Base-by-base conservation (phyloP, 2,797 vertebrate genomes). In the Amblyraja radiata region DNA sequence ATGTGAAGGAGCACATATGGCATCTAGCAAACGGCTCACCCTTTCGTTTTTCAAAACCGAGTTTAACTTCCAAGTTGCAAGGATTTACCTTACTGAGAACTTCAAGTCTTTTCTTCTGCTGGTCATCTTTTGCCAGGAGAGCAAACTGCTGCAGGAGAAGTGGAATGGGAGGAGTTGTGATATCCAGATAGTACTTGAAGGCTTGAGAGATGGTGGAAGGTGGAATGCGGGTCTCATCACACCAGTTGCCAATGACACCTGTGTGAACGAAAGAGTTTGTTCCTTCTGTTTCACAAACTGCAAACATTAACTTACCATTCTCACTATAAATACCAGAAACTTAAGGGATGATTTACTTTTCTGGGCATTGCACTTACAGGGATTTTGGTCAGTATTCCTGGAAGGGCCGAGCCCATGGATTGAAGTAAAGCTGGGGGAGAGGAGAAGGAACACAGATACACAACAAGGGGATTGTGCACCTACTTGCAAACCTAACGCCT, bases 231-330 rank as follows among this genome's bases (percentile, higher is more conserved):
- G 93, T 96, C 96, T 98, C 98, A 0, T 98, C 97, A 0, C 97
- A 98, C 99, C 99, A 99, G 96, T 99, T 99, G 93, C 98, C 99
- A 96, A 99, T 99, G 71, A 99, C 97, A 77, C 99, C 99, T 99
- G 93, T 28, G 93, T 6, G 39, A 32, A 74, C 23, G 76, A 46
- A 74, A 76, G 90, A 92, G n/a, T 23, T 39, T 21, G 32, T 10
- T 36, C 77, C n/a, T 78, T 36, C 77, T 36, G 32, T 36, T 78
- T 78, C 23, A 84, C 61, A 36, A 88, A 16, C 84, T 68, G 63
- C 84, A 88, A 65, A n/a, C 14, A 1, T 6, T 28, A 79, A 36
- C 6, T 79, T 39, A 0, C 11, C 13, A 74, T 23, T 3, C 71
- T 21, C 6, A 16, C 32, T 36, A 39, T 79, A 18, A 68, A 36